A percentile compares a stretch with the other conserved stretches of the same genome.
These are phyloP conservation scores for Phlogophora meticulosa DNA, from an alignment of 2,888 invertebrate genomes.

Conservation along the genomic window DNA sequence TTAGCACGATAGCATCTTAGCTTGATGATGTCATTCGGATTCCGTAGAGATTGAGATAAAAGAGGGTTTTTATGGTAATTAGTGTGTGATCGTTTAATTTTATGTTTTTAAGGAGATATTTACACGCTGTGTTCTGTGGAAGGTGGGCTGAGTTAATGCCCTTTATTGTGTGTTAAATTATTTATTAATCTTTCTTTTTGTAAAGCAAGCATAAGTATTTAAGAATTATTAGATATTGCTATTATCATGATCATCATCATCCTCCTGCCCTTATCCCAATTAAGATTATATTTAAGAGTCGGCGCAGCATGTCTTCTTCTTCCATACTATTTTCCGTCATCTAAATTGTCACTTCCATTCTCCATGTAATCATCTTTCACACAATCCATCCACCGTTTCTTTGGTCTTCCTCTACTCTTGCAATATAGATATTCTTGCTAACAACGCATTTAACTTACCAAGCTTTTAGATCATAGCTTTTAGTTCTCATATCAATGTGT, in stretches of 20 bases:
- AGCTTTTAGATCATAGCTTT: background rate
- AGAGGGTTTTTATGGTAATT: constrained; percentile 67
- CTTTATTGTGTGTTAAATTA: constrained; percentile 53
- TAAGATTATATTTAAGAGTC: too few relatives aligned
- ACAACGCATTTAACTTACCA: background rate
- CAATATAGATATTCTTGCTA: too few relatives aligned
- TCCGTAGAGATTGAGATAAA: constrained; percentile 68
- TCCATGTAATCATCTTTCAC: too few relatives aligned
- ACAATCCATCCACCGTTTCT: too few relatives aligned
- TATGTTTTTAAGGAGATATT: constrained; percentile 58
- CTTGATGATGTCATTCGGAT: constrained; percentile 65
- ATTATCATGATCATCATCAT: too few relatives aligned
- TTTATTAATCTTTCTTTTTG: constrained; percentile 26
- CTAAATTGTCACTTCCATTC: too few relatives aligned
- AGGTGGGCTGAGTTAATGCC: constrained; percentile 39
- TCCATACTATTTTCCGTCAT: too few relatives aligned
- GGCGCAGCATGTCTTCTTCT: too few relatives aligned
- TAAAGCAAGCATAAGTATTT: background rate
- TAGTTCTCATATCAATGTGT: background rate
- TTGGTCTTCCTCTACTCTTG: too few relatives aligned
- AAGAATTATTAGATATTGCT: background rate
- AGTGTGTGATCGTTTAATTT: constrained; percentile 64
- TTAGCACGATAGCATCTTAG: constrained; percentile 62
- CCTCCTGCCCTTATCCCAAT: too few relatives aligned
- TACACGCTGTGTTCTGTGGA: constrained; percentile 55